Conservation (phyloP, 2,113 vertebrate genomes). For the Sula dactylatra region DNA sequence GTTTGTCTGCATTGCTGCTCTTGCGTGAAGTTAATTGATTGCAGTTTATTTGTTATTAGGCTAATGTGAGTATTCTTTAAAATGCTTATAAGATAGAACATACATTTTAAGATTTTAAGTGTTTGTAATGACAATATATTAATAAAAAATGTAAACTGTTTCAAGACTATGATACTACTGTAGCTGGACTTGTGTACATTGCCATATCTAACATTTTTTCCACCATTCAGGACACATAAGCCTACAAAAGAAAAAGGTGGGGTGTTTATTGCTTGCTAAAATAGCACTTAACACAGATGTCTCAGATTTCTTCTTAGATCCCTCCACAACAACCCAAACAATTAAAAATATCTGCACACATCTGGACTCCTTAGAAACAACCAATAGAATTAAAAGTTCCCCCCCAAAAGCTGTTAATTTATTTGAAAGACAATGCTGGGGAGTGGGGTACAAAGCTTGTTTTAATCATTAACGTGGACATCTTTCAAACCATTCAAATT, state of each 20-base stretch:
- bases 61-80: background rate
- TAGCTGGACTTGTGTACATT: background rate
- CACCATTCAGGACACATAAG: background rate
- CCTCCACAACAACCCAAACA: background rate
- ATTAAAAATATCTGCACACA: background rate
- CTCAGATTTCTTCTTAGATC: background rate
- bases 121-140: background rate
- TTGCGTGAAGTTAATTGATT: background rate
- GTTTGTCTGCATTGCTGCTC: background rate
- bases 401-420: background rate
- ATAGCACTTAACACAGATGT: background rate
- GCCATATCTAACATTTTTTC: background rate
- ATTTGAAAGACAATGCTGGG: background rate
- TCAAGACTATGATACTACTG: background rate
- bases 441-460: background rate
- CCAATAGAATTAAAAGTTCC: background rate
- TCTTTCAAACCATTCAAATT: background rate
- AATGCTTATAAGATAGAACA: background rate
- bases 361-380: background rate
- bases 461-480: background rate
- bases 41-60: slow-evolving; percentile 2
- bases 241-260: background rate
- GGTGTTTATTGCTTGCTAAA: background rate
- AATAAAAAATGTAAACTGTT: background rate
- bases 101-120: background rate